Conservation (phyloP, 2,888 invertebrate species). For the Torymus tubicola region DNA sequence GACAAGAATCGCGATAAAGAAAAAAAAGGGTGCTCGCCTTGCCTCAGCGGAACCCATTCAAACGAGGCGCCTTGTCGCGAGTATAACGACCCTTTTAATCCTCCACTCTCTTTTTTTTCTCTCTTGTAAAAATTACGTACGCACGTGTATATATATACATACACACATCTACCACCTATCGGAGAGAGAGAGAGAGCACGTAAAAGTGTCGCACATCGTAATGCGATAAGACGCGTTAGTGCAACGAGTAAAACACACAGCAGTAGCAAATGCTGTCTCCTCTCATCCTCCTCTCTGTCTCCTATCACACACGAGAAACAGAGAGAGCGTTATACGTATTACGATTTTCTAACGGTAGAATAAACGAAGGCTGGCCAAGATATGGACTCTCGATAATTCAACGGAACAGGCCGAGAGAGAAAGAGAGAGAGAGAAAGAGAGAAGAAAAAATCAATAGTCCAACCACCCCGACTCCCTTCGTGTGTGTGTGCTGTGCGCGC, state of each 20-base stretch:
- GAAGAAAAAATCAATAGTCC: slow-evolving; percentile 73
- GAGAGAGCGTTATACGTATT: slow-evolving; percentile 51
- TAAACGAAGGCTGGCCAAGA: slow-evolving; percentile 60
- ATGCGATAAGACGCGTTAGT: slow-evolving; percentile 19
- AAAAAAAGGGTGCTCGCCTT: too few relatives aligned
- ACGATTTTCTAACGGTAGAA: slow-evolving; percentile 5
- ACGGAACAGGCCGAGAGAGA: slow-evolving; percentile 63
- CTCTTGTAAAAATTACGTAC: too few relatives aligned
- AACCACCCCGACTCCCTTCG: slow-evolving; percentile 64
- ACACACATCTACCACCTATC: too few relatives aligned
- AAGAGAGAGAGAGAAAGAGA: too few relatives aligned
- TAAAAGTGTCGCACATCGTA: slow-evolving; percentile 14
- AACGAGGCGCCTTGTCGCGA: too few relatives aligned
- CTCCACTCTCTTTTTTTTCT: neutral
- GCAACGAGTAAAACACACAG: slow-evolving; percentile 25
- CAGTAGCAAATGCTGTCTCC: too few relatives aligned
- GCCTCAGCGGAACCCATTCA: too few relatives aligned
- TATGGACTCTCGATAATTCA: slow-evolving; percentile 70
- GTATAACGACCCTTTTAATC: neutral
- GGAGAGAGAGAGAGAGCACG: neutral
- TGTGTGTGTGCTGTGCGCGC: slow-evolving; percentile 4
- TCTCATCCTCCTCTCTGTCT: too few relatives aligned
- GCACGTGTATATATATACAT: too few relatives aligned
- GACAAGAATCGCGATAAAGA: too few relatives aligned
- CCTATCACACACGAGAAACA: neutral